Evolutionary conservation across 1,140 invertebrate species (phyloP), one percentile per base, ranked within the genome.

Genomic region (Babylonia areolata): DNA sequence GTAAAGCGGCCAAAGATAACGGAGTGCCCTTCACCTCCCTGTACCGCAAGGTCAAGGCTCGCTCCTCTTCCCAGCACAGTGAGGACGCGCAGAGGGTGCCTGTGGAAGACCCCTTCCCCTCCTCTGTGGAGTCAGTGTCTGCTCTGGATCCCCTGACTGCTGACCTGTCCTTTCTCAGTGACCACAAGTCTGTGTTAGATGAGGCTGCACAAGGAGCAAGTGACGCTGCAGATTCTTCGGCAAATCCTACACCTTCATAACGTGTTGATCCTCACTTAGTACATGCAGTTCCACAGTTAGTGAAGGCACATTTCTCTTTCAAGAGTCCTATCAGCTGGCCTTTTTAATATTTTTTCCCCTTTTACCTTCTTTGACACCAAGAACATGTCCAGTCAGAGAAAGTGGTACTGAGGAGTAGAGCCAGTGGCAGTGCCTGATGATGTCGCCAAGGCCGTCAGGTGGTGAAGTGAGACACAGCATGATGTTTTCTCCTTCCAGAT

Each of bases 401-500:
- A n/a, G n/a, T n/a, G n/a, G n/a, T n/a, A 23, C 58, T 64, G 58
- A 64, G 58, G 58, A n/a, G 5, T 64, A 20, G 23, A n/a, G 15
- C 28, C 58, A 20, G 58, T 64, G 58, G 28, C 28, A n/a, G 5
- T 20, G 58, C 23, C 20, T 64, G 28, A 64, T 64, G 58, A 23
- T 23, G 12, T 23, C 28, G 73, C 37, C 73, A 37, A n/a, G n/a
- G n/a, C n/a, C n/a, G n/a, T n/a, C n/a, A n/a, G n/a, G n/a, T n/a
- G n/a, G 31, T 75, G 33, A 75, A 20, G 6, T 80, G 78, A 80
- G 46, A 51, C 78, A n/a, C 28, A 80, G 40, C 33, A 35, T 80
- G 78, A 51, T 80, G 42, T 80, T 80, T 80, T 40, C n/a, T 80
- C 20, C 46, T 80, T 80, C 46, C 78, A 80, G 78, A 58, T 80